Evolutionary conservation across 2,113 vertebrate genomes (phyloP).

Genomic region (Chitala chitala): DNA sequence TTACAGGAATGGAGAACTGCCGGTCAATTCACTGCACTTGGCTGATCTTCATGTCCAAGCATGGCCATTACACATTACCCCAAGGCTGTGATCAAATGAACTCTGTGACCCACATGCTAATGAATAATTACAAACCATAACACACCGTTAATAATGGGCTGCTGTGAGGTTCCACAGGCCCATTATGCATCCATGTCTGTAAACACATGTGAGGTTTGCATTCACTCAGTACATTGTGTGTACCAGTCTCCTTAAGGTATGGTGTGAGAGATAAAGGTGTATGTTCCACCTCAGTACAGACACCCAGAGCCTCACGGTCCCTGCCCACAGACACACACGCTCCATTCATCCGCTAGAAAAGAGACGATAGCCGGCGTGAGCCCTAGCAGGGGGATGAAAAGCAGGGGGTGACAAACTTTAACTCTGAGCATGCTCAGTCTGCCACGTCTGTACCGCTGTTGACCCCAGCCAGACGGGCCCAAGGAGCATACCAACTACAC

Average conservation of each 20-base stretch:
- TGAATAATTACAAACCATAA: constrained; percentile 12
- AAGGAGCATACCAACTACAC: constrained; percentile 1
- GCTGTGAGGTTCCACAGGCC: neutral
- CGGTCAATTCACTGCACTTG: neutral
- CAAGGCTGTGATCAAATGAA: constrained; percentile 4
- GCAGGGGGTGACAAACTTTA: neutral
- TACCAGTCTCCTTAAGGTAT: neutral
- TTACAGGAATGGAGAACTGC: neutral
- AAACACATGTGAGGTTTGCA: neutral
- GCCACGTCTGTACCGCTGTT: neutral
- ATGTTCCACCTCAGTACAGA: no score
- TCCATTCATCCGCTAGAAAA: no score
- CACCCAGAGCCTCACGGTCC: no score
- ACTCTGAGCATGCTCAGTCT: neutral
- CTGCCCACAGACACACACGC: no score
- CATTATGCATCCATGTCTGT: neutral
- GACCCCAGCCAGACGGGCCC: neutral
- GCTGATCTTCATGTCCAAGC: neutral
- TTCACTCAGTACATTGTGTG: neutral
- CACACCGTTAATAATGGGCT: constrained; percentile 1
- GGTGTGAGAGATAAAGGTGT: neutral
- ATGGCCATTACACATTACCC: neutral
- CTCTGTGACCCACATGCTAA: constrained; percentile 8
- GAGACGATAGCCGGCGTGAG: neutral
- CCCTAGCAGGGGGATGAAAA: neutral